Evolutionary conservation across 2,888 invertebrate genomes (phyloP), one percentile per base, ranked within the genome.

Genomic region (Stenotaenia linearis): DNA sequence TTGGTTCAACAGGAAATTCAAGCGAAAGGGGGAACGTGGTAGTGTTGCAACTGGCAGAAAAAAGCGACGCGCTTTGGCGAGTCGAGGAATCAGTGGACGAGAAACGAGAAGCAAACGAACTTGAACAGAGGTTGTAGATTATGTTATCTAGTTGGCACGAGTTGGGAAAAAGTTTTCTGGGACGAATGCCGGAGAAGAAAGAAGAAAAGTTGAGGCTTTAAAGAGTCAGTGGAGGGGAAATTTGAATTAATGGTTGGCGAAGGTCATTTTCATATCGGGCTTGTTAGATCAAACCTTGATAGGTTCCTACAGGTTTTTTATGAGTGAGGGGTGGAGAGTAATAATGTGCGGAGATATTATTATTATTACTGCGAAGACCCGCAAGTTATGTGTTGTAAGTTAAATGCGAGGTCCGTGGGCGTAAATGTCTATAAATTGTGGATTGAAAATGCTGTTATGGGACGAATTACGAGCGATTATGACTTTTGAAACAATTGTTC

Each of bases 61-160:
- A 56, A 56, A 56, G 56, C 56, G 56, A 56, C 56, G 56, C 56
- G 56, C 56, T 56, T 56, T 56, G 56, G 56, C 56, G 56, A 56
- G 56, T 56, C 56, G 56, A 56, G 56, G 56, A 56, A 56, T 56
- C 56, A 56, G 56, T 56, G 56, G 56, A 56, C 56, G 56, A 56
- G 56, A 56, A 56, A 56, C 56, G 56, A 56, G 56, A 56, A 56
- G 56, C 56, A 56, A 56, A 56, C 56, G 56, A 56, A 56, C 56
- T 56, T 23, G 56, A 56, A 56, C 56, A 56, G 56, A 56, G 56
- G 56, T 21, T 56, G 56, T 18, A 56, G 56, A 56, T 56, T 56
- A 56, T 56, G 56, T 56, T 56, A 56, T 56, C 56, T 56, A 56
- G 56, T 56, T 56, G 56, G 56, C 56, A 56, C 56, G 18, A 56